Evolutionary conservation across 2,113 vertebrate genomes (phyloP).

Genomic region (Prietella phreatophila): DNA sequence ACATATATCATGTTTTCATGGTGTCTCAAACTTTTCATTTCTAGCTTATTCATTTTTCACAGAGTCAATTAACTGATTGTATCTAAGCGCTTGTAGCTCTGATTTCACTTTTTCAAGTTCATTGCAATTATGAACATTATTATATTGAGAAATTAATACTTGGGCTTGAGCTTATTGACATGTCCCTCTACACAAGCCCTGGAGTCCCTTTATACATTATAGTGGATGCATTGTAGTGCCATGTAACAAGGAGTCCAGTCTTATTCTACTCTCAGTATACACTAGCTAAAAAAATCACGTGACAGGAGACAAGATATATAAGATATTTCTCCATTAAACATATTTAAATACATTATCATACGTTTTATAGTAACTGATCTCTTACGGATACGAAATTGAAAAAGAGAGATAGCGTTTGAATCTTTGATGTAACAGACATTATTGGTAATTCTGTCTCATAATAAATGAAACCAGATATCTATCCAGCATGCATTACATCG

Average conservation of each 20-base stretch:
- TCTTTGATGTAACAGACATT: neutral
- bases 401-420: neutral
- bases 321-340: neutral
- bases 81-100: neutral
- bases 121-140: neutral
- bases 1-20: conserved; percentile 44
- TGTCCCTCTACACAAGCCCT: neutral
- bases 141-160: neutral
- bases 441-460: neutral
- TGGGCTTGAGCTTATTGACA: no score
- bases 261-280: neutral
- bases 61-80: neutral
- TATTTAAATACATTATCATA: neutral
- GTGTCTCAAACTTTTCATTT: conserved; percentile 2
- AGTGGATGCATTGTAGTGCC: neutral
- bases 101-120: neutral
- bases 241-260: neutral
- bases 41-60: neutral
- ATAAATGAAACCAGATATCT: neutral
- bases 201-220: neutral
- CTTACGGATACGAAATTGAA: neutral
- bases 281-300: neutral
- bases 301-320: neutral
- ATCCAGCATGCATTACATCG: neutral
- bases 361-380: neutral